Evolutionary conservation across 2,888 invertebrate species (phyloP).

Genomic region (Rotaria magnacalcarata): DNA sequence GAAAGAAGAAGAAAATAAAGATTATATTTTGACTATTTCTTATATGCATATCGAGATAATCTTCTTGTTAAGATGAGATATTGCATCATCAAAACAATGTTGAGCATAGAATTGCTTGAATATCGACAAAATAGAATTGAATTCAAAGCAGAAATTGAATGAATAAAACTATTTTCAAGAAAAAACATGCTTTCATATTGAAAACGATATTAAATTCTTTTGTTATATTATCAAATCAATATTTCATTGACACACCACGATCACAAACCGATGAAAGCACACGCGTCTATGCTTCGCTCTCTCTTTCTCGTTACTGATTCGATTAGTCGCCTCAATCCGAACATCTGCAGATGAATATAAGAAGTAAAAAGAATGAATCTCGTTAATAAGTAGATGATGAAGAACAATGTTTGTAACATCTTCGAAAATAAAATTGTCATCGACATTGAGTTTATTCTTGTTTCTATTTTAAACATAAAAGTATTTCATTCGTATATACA

Average conservation of each 20-base stretch:
- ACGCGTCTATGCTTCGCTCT: neutral
- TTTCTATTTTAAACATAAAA: neutral
- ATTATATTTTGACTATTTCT: neutral
- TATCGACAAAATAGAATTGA: neutral
- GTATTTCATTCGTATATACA: constrained; percentile 6
- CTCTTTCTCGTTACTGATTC: neutral
- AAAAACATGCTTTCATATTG: neutral
- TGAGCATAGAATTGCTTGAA: neutral
- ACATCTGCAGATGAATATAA: neutral
- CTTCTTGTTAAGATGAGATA: neutral
- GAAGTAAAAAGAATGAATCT: neutral
- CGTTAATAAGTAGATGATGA: neutral
- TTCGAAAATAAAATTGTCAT: constrained; percentile 11
- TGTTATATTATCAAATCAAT: neutral
- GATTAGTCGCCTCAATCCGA: neutral
- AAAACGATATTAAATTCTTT: no score
- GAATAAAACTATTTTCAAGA: neutral
- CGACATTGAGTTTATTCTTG: neutral
- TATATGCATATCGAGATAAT: neutral
- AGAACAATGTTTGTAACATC: neutral
- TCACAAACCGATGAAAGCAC: constrained; percentile 8
- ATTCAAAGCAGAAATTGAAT: neutral
- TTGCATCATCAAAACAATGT: neutral
- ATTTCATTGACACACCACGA: neutral
- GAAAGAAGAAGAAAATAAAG: neutral